These are phyloP conservation scores for Hipposideros armiger DNA, from an alignment of 2,113 vertebrate species.

Conservation along the genomic window DNA sequence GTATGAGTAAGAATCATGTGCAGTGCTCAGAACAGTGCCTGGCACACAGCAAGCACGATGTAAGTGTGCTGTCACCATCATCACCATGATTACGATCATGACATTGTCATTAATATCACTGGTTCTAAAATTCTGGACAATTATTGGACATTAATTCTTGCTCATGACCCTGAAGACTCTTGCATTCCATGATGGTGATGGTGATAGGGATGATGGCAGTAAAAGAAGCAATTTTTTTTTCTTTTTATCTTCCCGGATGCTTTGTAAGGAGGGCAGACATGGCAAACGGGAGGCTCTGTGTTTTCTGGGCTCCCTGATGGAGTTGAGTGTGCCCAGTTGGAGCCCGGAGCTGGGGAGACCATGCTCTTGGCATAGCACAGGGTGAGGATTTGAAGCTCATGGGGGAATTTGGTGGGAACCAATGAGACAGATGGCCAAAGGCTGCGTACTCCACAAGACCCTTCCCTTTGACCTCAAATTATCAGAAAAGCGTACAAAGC, in stretches of 20 bases:
- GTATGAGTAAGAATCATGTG: fast-evolving
- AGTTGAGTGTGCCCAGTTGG: not conserved
- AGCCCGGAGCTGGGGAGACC: not conserved
- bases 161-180: slow-evolving; percentile 1
- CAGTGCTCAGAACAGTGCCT: not conserved
- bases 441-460: not conserved
- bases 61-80: not conserved
- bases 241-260: not conserved
- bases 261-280: not conserved
- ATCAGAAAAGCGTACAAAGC: not conserved
- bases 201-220: not conserved
- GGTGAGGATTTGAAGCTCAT: not conserved
- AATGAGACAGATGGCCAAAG: not conserved
- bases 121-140: slow-evolving; percentile 1
- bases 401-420: not conserved
- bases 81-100: fast-evolving
- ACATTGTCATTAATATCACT: not conserved
- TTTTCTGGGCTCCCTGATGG: not conserved
- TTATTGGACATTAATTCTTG: not conserved
- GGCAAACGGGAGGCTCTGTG: not conserved
- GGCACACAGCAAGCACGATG: not conserved
- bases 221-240: not conserved
- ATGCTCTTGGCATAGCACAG: not conserved
- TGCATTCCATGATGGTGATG: not conserved
- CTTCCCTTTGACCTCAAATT: not conserved